phyloP scores from a whole-genome alignment of 2,888 invertebrate species.

The Cephus spinipes region DNA sequence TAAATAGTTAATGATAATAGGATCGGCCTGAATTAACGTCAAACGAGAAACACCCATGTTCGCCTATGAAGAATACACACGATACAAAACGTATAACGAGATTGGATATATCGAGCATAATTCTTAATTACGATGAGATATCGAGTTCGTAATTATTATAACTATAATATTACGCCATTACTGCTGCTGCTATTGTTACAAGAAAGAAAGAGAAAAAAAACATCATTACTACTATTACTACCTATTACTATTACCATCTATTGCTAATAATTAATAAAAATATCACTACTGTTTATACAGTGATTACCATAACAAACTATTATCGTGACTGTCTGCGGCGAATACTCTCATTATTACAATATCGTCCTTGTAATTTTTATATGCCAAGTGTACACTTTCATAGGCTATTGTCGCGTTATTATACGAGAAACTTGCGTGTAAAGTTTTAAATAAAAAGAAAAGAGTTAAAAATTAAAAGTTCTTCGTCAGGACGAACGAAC shows the following conservation, averaged over 20 bases:
- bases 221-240: constrained; percentile 8
- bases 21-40: no score
- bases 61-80: no score
- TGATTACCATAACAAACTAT: constrained; percentile 23
- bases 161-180: constrained; percentile 13
- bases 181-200: not conserved
- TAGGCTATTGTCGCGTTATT: constrained; percentile 22
- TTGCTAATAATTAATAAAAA: constrained; percentile 28
- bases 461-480: constrained; percentile 35
- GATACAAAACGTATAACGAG: constrained; percentile 21
- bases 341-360: constrained; percentile 34
- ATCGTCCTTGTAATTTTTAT: constrained; percentile 57
- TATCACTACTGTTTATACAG: constrained; percentile 35
- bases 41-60: no score
- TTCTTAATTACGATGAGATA: constrained; percentile 26
- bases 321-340: not conserved
- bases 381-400: constrained; percentile 55
- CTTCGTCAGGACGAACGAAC: constrained; percentile 5
- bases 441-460: constrained; percentile 6
- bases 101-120: constrained; percentile 15
- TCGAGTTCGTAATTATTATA: no score
- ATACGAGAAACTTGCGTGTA: constrained; percentile 11
- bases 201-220: not conserved
- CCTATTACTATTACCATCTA: constrained; percentile 8
- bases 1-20: no score